These are phyloP conservation scores for Drosophila grimshawi DNA, from an alignment of 1,140 invertebrate species.

Conservation along the genomic window DNA sequence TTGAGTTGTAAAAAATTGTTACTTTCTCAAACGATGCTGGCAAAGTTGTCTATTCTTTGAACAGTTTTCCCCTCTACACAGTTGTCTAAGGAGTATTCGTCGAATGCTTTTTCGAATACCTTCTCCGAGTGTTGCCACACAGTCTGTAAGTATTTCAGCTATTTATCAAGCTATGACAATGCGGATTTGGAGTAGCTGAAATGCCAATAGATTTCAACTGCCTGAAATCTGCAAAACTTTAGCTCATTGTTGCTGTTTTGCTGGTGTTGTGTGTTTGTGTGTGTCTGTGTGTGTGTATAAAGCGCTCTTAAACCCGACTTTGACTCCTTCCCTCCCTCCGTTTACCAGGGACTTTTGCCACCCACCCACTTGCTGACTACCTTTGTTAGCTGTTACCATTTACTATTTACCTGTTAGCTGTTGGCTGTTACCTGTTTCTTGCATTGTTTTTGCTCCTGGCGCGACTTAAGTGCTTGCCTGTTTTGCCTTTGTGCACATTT, in stretches of 20 bases:
- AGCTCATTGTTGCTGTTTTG: constrained; percentile 2
- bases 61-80: neutral
- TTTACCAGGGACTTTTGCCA: neutral
- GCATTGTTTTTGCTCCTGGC: constrained; percentile 66
- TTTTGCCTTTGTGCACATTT: constrained; percentile 77
- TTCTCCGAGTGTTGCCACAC: constrained; percentile 38
- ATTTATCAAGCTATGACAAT: constrained; percentile 80
- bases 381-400: constrained; percentile 32
- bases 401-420: constrained; percentile 19
- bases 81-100: neutral
- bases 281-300: constrained; percentile 15
- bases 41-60: neutral
- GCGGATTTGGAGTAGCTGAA: constrained; percentile 71
- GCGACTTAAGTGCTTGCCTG: constrained; percentile 72
- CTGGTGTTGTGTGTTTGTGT: constrained; percentile 5
- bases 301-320: constrained; percentile 41
- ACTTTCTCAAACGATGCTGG: neutral
- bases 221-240: constrained; percentile 40
- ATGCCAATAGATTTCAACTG: constrained; percentile 46
- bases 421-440: constrained; percentile 36
- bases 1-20: neutral
- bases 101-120: constrained; percentile 2
- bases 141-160: constrained; percentile 66
- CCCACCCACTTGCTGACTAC: constrained; percentile 11
- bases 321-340: constrained; percentile 6